These are phyloP conservation scores for Macrotus californicus DNA, from an alignment of 2,113 vertebrate genomes.

Conservation along the genomic window DNA sequence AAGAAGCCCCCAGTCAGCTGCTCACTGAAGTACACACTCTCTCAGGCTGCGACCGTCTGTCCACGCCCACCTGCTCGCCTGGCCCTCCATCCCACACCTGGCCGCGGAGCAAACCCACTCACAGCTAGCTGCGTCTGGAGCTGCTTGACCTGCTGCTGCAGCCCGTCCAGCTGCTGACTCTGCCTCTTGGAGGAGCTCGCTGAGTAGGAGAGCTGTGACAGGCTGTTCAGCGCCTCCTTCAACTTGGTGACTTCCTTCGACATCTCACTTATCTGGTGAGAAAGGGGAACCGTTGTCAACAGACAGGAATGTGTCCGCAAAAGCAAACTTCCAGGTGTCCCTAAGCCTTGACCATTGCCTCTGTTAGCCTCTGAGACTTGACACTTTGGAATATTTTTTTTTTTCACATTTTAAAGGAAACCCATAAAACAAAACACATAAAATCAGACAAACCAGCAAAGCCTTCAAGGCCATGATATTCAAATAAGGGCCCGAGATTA, in stretches of 20 bases:
- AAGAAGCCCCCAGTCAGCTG: too few species aligned
- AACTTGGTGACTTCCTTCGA: slow-evolving; percentile 94
- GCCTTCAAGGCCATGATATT: background rate
- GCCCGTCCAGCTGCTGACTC: slow-evolving; percentile 89
- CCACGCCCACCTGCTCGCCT: background rate
- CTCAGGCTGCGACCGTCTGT: too few species aligned
- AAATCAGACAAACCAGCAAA: background rate
- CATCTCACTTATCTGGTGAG: slow-evolving; percentile 91
- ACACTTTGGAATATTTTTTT: background rate
- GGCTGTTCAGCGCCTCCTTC: slow-evolving; percentile 96
- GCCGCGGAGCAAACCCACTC: slow-evolving; percentile 66
- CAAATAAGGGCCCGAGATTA: background rate
- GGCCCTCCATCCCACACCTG: rapidly evolving
- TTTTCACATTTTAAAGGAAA: background rate
- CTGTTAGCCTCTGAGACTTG: background rate
- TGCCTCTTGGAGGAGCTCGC: slow-evolving; percentile 90
- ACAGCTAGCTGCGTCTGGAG: slow-evolving; percentile 94
- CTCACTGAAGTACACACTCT: background rate
- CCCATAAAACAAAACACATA: background rate
- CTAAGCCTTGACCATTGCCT: background rate
- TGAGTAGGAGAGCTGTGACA: slow-evolving; percentile 95
- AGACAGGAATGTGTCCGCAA: background rate
- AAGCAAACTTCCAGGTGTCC: background rate
- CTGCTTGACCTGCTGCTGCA: slow-evolving; percentile 96
- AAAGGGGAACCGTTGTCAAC: background rate